phyloP scores from a whole-genome alignment of 2,113 vertebrate genomes.

The Takifugu bimaculatus region DNA sequence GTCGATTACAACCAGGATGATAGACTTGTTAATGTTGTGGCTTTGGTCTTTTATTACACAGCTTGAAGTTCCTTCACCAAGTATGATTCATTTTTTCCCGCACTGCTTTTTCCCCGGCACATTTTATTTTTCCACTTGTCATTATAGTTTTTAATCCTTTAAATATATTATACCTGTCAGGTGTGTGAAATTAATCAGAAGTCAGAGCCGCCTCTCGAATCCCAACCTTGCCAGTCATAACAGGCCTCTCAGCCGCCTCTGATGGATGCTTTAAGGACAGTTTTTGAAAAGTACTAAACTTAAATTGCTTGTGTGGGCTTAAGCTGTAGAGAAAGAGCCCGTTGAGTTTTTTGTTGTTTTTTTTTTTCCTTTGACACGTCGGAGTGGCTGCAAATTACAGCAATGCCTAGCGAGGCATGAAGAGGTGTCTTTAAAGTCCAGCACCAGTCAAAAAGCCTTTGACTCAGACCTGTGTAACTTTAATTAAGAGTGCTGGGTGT shows the following conservation, averaged over 20 bases:
- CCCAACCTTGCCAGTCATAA: slow-evolving; percentile 42
- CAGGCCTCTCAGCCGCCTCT: slow-evolving; percentile 47
- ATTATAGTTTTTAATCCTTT: slow-evolving; percentile 56
- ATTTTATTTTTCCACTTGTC: slow-evolving; percentile 49
- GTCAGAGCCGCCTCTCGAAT: slow-evolving; percentile 47
- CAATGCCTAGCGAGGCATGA: slow-evolving; percentile 65
- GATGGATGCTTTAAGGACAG: slow-evolving; percentile 64
- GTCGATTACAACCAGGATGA: too few species aligned
- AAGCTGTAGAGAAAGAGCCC: slow-evolving; percentile 43
- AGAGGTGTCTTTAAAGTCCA: slow-evolving; percentile 70
- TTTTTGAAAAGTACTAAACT: slow-evolving; percentile 58
- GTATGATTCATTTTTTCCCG: slow-evolving; percentile 44
- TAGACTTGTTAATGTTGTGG: too few species aligned
- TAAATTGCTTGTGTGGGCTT: slow-evolving; percentile 60
- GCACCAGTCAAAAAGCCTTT: slow-evolving; percentile 66
- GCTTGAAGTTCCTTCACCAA: slow-evolving; percentile 39
- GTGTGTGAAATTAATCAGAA: slow-evolving; percentile 58
- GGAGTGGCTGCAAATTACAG: slow-evolving; percentile 68
- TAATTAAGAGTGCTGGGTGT: slow-evolving; percentile 66
- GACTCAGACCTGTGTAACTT: slow-evolving; percentile 68
- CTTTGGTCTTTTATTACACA: too few species aligned
- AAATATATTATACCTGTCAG: slow-evolving; percentile 59
- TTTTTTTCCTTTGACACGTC: slow-evolving; percentile 52
- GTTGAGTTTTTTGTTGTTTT: slow-evolving; percentile 25
- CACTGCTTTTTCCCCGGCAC: slow-evolving; percentile 13